phyloP scores from a whole-genome alignment of 2,113 vertebrate genomes.

The Crotalus tigris region DNA sequence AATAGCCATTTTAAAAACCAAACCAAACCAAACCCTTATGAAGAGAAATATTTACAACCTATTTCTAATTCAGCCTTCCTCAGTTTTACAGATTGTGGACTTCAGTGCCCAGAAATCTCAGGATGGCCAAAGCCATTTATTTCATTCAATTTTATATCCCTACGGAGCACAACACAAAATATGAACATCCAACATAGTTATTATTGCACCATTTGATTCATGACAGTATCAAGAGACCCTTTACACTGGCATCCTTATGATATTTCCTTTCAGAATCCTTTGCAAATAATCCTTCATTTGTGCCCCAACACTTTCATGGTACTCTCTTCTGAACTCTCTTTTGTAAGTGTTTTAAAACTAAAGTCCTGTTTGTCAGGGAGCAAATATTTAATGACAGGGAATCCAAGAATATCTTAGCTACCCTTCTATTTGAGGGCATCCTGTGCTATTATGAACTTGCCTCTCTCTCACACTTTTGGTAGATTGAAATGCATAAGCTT shows the following conservation, averaged over 20 bases:
- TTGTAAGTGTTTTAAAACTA: slow-evolving; percentile 34
- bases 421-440: slow-evolving; percentile 3
- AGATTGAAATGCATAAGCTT: slow-evolving; percentile 1
- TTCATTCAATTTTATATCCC: not conserved
- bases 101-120: not conserved
- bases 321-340: not conserved
- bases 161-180: not conserved
- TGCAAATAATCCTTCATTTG: not conserved
- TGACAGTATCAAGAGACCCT: not conserved
- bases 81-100: not conserved
- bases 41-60: not conserved
- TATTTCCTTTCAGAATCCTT: not conserved
- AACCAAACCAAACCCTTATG: not conserved
- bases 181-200: not conserved
- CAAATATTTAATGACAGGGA: slow-evolving; percentile 25
- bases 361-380: slow-evolving; percentile 31
- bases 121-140: not conserved
- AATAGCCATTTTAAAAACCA: not conserved
- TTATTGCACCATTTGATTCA: not conserved
- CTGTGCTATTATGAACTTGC: slow-evolving; percentile 19
- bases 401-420: slow-evolving; percentile 9
- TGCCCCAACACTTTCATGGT: slow-evolving; percentile 2
- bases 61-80: not conserved
- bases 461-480: not conserved
- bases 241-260: not conserved